A percentile compares a stretch with the other conserved stretches of the same genome.
Evolutionary conservation across 1,140 invertebrate genomes (phyloP).

Genomic region (Drosophila parvula): DNA sequence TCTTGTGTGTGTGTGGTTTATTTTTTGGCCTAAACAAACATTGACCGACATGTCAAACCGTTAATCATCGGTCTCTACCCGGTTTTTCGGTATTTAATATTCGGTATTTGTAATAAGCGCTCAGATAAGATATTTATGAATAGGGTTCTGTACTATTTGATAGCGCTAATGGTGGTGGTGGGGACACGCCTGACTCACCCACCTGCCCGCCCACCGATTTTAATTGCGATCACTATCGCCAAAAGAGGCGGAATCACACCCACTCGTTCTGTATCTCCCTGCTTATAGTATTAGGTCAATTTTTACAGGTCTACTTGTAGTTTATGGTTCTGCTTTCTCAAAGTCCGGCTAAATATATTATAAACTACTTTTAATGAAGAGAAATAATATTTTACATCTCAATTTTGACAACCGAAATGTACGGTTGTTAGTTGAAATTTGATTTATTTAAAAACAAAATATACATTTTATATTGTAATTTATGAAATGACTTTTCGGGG

Average conservation of each 20-base stretch:
- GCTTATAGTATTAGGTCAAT: neutral
- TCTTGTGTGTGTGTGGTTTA: neutral
- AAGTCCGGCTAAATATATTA: too few species aligned
- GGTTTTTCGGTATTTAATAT: neutral
- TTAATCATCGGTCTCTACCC: neutral
- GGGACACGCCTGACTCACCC: constrained; percentile 1
- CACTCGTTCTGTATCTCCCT: neutral
- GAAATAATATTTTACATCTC: too few species aligned
- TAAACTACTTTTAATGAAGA: neutral
- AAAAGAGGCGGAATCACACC: neutral
- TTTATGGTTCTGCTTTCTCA: neutral
- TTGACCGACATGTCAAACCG: constrained; percentile 8
- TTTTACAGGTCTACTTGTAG: neutral
- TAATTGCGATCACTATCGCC: constrained; percentile 4
- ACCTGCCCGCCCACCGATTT: neutral
- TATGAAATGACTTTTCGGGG: too few species aligned
- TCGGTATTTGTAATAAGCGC: neutral
- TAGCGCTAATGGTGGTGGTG: constrained; percentile 7
- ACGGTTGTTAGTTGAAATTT: neutral
- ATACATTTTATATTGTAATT: too few species aligned
- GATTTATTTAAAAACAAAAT: too few species aligned
- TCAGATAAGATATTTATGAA: constrained; percentile 5
- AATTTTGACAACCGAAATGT: neutral
- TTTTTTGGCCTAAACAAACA: constrained; percentile 7
- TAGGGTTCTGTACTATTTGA: neutral